A percentile compares a stretch with the other conserved stretches of the same genome.
phyloP scores from a whole-genome alignment of 2,888 invertebrate species.

The Noctua pronuba region DNA sequence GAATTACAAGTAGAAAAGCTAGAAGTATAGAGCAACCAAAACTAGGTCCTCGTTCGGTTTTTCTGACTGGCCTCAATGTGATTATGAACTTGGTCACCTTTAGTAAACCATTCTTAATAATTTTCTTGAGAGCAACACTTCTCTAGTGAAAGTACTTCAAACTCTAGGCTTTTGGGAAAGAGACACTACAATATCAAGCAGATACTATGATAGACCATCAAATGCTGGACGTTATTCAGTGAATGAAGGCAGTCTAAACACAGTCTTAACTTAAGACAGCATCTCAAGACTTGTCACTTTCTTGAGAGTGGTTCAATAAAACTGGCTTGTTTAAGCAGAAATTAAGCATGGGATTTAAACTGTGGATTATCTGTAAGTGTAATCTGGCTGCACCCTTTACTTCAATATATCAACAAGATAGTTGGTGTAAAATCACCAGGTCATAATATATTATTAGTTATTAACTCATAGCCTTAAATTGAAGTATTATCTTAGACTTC shows the following conservation, averaged over 20 bases:
- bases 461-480: constrained; percentile 33
- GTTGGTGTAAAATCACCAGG: constrained; percentile 34
- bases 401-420: constrained; percentile 13
- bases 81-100: background rate
- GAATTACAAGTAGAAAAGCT: background rate
- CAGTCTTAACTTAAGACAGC: background rate
- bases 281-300: background rate
- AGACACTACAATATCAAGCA: background rate
- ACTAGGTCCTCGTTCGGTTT: background rate
- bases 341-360: background rate
- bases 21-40: background rate
- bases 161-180: background rate
- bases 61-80: background rate
- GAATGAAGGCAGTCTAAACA: background rate
- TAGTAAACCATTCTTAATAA: constrained; percentile 4
- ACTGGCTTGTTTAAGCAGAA: constrained; percentile 15
- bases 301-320: constrained; percentile 12
- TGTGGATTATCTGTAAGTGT: constrained; percentile 1
- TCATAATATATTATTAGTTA: constrained; percentile 32
- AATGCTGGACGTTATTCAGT: background rate
- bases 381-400: constrained; percentile 5
- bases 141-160: background rate
- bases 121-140: background rate
- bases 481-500: constrained; percentile 15
- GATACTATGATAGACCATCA: background rate